Evolutionary conservation across 2,113 vertebrate species (phyloP), one percentile per base, ranked within the genome.

Genomic region (Neoarius graeffei): DNA sequence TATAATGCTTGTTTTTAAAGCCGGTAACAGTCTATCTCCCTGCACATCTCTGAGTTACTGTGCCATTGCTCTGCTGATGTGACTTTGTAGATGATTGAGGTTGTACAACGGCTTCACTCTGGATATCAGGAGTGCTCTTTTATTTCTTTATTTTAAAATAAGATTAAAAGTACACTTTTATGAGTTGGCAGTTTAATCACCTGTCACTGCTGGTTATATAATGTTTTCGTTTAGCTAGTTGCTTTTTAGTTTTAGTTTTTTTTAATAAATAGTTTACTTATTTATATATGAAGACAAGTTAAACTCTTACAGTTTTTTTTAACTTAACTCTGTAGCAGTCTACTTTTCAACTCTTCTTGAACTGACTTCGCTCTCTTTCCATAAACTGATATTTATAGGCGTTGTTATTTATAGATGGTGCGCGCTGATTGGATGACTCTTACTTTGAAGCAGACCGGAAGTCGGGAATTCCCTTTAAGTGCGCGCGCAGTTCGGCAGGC

Each of bases 391-490:
- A 89, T 85, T 86, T 66, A 81, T 88, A 86, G 48, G 25, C 3
- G 17, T n/a, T 19, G 50, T 77, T 91, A 91, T 89, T 85, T 84
- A 85, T 91, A 91, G 88, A 25, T 5, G 35, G 80, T 1, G 27
- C 4, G 5, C 67, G n/a, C 20, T 42, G 90, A 91, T 91, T 91
- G 90, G 90, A 84, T 66, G 85, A 74, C 91, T 94, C 48, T 95
- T 95, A 94, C 76, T 92, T 92, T 94, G 94, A 93, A 86, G 92
- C 89, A 57, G 8, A 62, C 91, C 89, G 93, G 93, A 91, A 91
- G 90, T 79, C 64, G 82, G 85, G 89, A 86, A 89, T 89, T 84
- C 89, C 90, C 89, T 90, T 91, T 86, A 91, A 91, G 81, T 76
- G 84, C 77, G 83, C 85, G 56, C 88, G 87, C 88, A 35, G 60